Conservation (phyloP, 2,888 invertebrate species). For the Megalurothrips usitatus region DNA sequence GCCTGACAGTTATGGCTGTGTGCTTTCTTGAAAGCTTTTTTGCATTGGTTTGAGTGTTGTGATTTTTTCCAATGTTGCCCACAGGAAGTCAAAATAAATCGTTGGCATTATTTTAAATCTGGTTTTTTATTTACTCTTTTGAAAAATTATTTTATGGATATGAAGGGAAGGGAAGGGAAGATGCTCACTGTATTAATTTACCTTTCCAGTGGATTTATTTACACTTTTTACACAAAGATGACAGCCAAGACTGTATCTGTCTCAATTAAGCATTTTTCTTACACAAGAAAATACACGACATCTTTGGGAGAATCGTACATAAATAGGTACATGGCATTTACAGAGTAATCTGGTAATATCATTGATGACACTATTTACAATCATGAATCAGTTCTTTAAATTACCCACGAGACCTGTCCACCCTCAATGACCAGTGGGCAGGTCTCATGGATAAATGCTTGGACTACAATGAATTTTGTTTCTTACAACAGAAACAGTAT, state of each 20-base stretch:
- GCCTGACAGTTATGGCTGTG: too few relatives aligned
- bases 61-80: too few relatives aligned
- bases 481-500: constrained; percentile 8
- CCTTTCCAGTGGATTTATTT: constrained; percentile 4
- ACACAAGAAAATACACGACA: not conserved
- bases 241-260: not conserved
- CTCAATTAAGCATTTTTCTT: not conserved
- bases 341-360: not conserved
- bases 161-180: too few relatives aligned
- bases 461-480: constrained; percentile 27
- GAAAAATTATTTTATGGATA: too few relatives aligned
- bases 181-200: not conserved
- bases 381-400: not conserved
- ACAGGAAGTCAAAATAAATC: too few relatives aligned
- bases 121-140: too few relatives aligned
- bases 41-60: too few relatives aligned
- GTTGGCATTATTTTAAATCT: too few relatives aligned
- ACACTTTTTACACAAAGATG: not conserved
- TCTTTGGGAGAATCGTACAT: not conserved
- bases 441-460: not conserved
- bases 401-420: not conserved
- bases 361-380: not conserved
- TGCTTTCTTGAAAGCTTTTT: too few relatives aligned
- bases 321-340: constrained; percentile 10
- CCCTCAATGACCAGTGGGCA: not conserved